phyloP scores from a whole-genome alignment of 2,888 invertebrate genomes.

The Heterodera filipjevi region DNA sequence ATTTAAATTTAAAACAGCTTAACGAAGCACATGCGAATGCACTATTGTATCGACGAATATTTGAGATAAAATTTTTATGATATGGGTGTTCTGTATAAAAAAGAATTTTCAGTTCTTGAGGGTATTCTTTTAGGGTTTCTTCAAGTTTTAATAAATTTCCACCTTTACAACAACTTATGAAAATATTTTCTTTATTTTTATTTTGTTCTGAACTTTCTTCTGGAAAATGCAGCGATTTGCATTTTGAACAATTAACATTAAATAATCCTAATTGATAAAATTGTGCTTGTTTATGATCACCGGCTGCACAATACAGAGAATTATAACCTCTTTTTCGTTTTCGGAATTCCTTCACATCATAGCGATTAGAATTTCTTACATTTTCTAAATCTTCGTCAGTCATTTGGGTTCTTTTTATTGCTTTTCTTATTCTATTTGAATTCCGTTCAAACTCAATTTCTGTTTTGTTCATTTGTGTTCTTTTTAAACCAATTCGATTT shows the following conservation, averaged over 20 bases:
- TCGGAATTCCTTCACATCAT: background rate
- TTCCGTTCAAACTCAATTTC: no score
- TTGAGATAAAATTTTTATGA: no score
- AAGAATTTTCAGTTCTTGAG: background rate
- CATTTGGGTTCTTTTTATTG: no score
- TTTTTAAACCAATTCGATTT: background rate
- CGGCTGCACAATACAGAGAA: background rate
- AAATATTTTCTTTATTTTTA: background rate
- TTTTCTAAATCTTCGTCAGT: no score
- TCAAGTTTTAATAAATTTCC: background rate
- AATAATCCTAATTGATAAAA: background rate
- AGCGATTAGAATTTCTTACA: background rate
- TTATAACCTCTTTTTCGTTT: background rate
- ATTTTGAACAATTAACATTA: background rate
- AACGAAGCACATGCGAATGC: no score
- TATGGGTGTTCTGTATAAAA: background rate
- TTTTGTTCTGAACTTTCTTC: background rate
- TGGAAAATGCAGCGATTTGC: background rate
- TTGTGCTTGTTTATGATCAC: background rate
- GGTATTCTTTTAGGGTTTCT: background rate
- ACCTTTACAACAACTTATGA: background rate
- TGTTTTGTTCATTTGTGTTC: background rate
- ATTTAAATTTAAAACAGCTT: no score
- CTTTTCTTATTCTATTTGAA: no score
- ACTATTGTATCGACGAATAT: no score